Evolutionary conservation across 2,797 vertebrate genomes (phyloP).

Genomic region (Stomatorhinus walkeri): DNA sequence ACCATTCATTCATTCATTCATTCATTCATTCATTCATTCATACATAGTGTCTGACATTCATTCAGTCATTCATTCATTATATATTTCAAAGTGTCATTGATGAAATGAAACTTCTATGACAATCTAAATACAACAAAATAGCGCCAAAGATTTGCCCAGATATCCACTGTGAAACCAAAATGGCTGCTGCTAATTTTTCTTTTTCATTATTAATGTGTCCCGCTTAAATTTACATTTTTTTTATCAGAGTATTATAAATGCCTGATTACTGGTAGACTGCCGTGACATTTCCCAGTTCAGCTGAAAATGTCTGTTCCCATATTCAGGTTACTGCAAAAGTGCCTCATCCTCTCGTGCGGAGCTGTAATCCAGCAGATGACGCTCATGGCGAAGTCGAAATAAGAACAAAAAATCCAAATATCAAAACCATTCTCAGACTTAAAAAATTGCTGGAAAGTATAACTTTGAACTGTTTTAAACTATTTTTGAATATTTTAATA

Average conservation of each 20-base stretch:
- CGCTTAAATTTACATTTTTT: not conserved
- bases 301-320: constrained; percentile 28
- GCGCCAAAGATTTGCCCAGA: not conserved
- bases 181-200: not conserved
- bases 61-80: not conserved
- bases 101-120: not conserved
- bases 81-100: not conserved
- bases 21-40: not conserved
- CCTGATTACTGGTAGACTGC: not conserved
- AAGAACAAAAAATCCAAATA: not conserved
- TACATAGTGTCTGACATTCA: not conserved
- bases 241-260: not conserved
- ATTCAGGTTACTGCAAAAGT: constrained; percentile 53
- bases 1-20: not conserved
- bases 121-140: not conserved
- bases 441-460: constrained; percentile 20
- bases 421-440: constrained; percentile 19
- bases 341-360: constrained; percentile 39
- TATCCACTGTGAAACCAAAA: not conserved
- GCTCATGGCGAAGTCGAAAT: not conserved
- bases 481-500: constrained; percentile 5
- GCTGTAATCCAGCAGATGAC: constrained; percentile 36
- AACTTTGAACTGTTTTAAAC: not conserved
- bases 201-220: not conserved
- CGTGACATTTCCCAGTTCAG: not conserved